These are phyloP conservation scores for Macrochelys suwanniensis DNA, from an alignment of 2,797 vertebrate species.

Conservation along the genomic window DNA sequence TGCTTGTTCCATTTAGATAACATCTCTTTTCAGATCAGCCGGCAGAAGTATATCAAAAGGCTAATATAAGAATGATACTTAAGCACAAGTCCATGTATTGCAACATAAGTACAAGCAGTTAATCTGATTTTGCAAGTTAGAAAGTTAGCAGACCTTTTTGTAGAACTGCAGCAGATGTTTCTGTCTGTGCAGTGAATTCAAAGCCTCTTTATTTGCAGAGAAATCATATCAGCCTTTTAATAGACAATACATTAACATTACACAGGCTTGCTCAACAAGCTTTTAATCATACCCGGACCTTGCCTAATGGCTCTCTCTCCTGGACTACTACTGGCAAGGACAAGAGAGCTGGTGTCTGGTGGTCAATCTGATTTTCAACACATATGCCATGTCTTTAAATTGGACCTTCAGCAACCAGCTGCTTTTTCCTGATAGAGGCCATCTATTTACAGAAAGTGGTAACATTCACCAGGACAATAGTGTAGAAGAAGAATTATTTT, in stretches of 20 bases:
- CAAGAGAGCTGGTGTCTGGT: background rate
- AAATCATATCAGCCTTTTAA: background rate
- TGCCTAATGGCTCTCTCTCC: background rate
- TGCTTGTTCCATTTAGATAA: background rate
- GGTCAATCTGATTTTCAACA: background rate
- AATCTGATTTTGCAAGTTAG: background rate
- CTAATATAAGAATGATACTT: background rate
- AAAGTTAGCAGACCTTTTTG: background rate
- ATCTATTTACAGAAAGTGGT: background rate
- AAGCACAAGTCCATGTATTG: background rate
- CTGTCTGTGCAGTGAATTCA: background rate
- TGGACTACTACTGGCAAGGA: background rate
- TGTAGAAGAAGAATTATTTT: background rate
- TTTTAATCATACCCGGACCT: background rate
- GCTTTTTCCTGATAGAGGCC: accelerated
- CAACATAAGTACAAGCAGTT: background rate
- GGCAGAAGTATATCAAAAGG: background rate
- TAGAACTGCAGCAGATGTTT: background rate
- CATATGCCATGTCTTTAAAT: background rate
- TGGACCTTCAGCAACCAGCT: background rate
- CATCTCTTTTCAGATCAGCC: background rate
- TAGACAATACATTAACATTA: background rate
- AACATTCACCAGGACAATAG: background rate
- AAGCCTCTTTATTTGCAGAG: background rate
- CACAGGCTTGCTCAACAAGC: background rate